These are phyloP conservation scores for Eilema depressum DNA, from an alignment of 2,888 invertebrate genomes.

Conservation along the genomic window DNA sequence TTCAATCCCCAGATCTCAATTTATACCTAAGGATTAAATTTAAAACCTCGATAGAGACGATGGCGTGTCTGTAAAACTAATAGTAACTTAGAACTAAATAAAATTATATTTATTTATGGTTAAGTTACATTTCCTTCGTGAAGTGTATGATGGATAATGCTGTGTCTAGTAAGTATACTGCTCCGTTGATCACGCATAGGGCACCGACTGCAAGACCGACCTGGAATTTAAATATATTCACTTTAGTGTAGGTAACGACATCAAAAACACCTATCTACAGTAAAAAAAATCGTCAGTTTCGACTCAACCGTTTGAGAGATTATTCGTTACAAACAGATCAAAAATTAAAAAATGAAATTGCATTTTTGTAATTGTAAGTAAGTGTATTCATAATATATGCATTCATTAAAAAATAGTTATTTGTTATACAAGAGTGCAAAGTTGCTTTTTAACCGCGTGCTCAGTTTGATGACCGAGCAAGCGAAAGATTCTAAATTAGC, in stretches of 20 bases:
- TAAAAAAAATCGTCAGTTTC: no score
- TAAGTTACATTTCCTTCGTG: constrained; percentile 88
- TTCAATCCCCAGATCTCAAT: constrained; percentile 3
- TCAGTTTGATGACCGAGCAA: no score
- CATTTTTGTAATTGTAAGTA: no score
- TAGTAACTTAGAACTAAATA: constrained; percentile 50
- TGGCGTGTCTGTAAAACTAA: constrained; percentile 30
- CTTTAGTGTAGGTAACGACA: background rate
- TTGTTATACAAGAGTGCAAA: no score
- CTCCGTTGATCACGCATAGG: constrained; percentile 92
- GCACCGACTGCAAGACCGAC: constrained; percentile 94
- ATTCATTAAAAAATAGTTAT: no score
- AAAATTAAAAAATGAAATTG: no score
- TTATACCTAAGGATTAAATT: background rate
- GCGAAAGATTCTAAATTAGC: no score
- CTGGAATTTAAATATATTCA: constrained; percentile 67
- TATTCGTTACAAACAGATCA: no score
- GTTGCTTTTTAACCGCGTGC: no score
- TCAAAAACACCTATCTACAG: no score
- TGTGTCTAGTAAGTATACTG: constrained; percentile 93
- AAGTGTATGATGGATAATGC: constrained; percentile 92
- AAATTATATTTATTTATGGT: constrained; percentile 43
- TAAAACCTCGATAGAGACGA: background rate
- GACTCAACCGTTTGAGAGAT: no score
- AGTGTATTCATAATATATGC: no score